Base-by-base conservation (phyloP, 1,140 invertebrate genomes). In the Diabrotica undecimpunctata region DNA sequence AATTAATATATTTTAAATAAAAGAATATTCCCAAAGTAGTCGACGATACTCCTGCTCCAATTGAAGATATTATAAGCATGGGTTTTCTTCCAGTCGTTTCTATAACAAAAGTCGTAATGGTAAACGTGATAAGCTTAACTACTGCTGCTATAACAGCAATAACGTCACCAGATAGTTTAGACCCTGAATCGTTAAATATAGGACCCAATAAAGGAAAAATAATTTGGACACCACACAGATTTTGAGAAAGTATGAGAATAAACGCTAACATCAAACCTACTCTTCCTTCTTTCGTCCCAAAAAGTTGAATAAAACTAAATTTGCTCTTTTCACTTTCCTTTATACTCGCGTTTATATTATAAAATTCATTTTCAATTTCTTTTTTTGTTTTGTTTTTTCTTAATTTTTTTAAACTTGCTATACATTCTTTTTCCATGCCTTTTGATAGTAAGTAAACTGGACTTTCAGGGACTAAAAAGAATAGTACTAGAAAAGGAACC, bases 401-500 rank as follows among this genome's bases (percentile, higher is more conserved):
- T 0, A 96, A 79, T 68, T 83, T 88, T 61, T 82, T 80, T 64
- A 96, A 77, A 5, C 88, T 80, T 5, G 81, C 73, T 0, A 84
- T 74, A 0, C 92, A 92, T 5, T 87, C 85, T 5, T 83, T 77
- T 39, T 83, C 82, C 12, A 84, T 81, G 12, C 80, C 81, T 72
- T 85, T 84, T 7, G 79, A 78, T 0, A 91, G 77, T 41, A 88
- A 80, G 65, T 84, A 92, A 59, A 87, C 88, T 0, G 94, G 94
- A 35, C 90, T 90, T 75, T 96, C 94, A 0, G 93, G 93, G 81
- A 94, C 88, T 56, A 87, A 85, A 80, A 90, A 90, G 68, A 88
- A 86, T 0, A 83, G 62, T 0, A 90, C 70, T 46, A 89, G 74
- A 77, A 92, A 90, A 0, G 86, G 14, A 0, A 87, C 69, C 0